Base-by-base conservation (phyloP, 2,888 invertebrate species). In the Chaetoderma sp. region DNA sequence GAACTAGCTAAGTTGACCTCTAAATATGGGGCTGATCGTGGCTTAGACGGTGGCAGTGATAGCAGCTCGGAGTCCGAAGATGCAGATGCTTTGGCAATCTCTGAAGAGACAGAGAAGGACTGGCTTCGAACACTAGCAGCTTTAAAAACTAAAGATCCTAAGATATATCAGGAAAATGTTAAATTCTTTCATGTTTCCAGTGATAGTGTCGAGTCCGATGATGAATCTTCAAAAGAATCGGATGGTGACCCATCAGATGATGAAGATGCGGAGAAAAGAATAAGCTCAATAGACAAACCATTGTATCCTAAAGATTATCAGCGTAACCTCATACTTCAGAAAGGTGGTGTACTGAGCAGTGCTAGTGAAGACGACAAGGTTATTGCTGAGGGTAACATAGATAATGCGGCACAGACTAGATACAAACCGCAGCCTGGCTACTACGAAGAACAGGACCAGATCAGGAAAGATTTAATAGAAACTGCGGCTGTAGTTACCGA, bases 61-160 rank as follows among this genome's bases (percentile, higher is more conserved):
- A 87, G 88, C 1, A 70, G 78, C n/a, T 80, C 79, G 16, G 79
- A 79, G 56, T 71, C 75, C 18, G 83, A 83, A 65, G 82, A 82
- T 74, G 83, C 82, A 60, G 77, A 80, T 73, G 81, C 80, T 32
- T 71, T 90, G 89, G 89, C 90, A 86, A 74, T 92, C 84, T 86
- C 91, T 0, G 90, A 91, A 76, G 90, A 91, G 72, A 88, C 92
- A 52, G 96, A 98, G 81, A 91, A 93, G 74, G 92, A 93, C 72
- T 98, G 98, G 86, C 91, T 94, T 47, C 93, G 93, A 86, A 93
- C 96, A 0, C 88, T 97, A 1, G 90, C 95, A 0, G 91, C 91
- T 57, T 86, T 98, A 50, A 97, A 96, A 84, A 93, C 91, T 50
- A 94, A 93, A 82, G 94, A 97, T 88, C 94, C 96, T 0, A 89